Percentiles rank a stretch among this genome's conserved stretches.
Evolutionary conservation across 2,888 invertebrate genomes (phyloP).

Genomic region (Galeruca laticollis): DNA sequence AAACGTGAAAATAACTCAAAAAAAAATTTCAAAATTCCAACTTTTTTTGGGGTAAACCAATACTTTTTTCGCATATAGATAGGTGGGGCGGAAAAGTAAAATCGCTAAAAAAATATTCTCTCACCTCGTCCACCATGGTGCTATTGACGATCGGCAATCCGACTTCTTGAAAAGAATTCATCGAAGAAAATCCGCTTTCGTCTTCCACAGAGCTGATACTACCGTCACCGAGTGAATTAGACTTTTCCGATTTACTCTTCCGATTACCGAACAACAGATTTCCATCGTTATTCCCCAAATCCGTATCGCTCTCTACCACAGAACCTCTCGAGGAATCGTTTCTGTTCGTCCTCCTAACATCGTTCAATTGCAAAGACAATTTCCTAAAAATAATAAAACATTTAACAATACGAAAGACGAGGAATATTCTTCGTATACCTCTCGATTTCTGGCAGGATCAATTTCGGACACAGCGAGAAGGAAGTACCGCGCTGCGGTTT

Average conservation of each 20-base stretch:
- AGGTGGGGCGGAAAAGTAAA: no score
- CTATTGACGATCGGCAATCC: constrained; percentile 73
- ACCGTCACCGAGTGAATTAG: constrained; percentile 54
- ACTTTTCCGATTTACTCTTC: constrained; percentile 50
- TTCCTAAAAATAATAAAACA: constrained; percentile 46
- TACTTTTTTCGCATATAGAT: no score
- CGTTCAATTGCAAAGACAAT: constrained; percentile 60
- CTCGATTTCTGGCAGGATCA: constrained; percentile 57
- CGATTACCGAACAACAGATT: constrained; percentile 18
- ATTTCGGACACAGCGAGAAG: constrained; percentile 61
- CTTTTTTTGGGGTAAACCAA: no score
- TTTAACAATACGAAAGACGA: background rate
- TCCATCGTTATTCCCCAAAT: constrained; percentile 42
- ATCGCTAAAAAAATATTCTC: background rate
- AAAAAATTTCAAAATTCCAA: no score
- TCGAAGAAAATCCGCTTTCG: constrained; percentile 88
- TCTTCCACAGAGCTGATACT: constrained; percentile 73
- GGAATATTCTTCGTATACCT: background rate
- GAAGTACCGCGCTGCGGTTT: constrained; percentile 59
- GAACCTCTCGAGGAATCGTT: constrained; percentile 53
- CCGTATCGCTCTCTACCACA: constrained; percentile 53
- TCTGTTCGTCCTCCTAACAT: constrained; percentile 44
- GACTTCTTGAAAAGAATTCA: constrained; percentile 87
- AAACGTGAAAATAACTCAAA: no score
- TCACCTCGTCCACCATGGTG: constrained; percentile 53